Evolutionary conservation across 2,888 invertebrate species (phyloP), one percentile per base, ranked within the genome.

Genomic region (Poecilus cupreus): DNA sequence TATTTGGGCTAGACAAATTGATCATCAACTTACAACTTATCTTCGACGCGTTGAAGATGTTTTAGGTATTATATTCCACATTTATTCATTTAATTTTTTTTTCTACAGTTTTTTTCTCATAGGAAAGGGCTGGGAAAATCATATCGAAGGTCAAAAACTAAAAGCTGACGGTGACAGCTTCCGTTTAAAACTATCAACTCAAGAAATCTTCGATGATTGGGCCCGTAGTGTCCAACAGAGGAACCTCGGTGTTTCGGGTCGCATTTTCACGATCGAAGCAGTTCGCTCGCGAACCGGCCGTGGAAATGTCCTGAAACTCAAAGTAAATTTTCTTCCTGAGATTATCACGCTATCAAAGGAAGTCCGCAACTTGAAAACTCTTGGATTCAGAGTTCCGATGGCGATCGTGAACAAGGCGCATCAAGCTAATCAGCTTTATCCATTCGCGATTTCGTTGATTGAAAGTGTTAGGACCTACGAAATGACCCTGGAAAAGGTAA

Each of bases 381-480:
- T 99, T 77, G 98, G 98, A 83, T 98, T 98, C 90, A 94, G 99
- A 84, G 98, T 99, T 39, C 99, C 99, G 0, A 90, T 99, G 86
- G 97, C 98, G 0, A 99, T 99, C 84, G 98, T 99, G 32, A 99
- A 99, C 90, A 99, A 98, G 89, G 99, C 99, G 3, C 99, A 99
- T 90, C 98, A 98, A 89, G 98, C 98, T 0, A 98, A 98, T 89
- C 98, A 98, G 88, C 93, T 98, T 11, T 99, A 99, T 89, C 99
- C 99, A 0, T 99, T 97, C 90, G 99, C 99, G 16, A 99, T 99
- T 86, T 99, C 98, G 0, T 92, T 99, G 83, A 98, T 98, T 86
- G 99, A 99, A 90, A 98, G 98, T 88, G 97, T 98, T 39, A 93
- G 97, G 84, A 98, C 98, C 0, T 99, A 99, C 88, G 98, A 99